These are phyloP conservation scores for Felis chaus DNA, from an alignment of 2,113 vertebrate genomes.

Conservation along the genomic window DNA sequence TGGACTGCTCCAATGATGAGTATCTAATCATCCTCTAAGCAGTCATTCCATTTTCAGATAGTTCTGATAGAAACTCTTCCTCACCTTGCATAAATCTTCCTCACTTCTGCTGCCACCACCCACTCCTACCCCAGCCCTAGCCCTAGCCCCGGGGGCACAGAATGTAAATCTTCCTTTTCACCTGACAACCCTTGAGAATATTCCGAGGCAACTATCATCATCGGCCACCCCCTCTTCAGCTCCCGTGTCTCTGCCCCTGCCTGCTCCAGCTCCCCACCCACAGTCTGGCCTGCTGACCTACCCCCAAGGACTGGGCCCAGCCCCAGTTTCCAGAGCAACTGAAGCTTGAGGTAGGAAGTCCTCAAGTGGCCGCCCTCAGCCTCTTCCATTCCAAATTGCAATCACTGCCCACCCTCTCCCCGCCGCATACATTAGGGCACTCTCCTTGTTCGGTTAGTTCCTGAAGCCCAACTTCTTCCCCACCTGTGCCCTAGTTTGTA, in stretches of 20 bases:
- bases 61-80: slow-evolving; percentile 7
- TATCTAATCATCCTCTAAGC: not conserved
- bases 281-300: not conserved
- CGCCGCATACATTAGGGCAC: not conserved
- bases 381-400: not conserved
- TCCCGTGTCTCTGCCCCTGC: not conserved
- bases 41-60: not conserved
- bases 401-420: not conserved
- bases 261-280: not conserved
- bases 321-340: not conserved
- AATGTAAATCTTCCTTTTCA: slow-evolving; percentile 5
- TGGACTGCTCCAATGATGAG: not conserved
- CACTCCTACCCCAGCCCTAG: not conserved
- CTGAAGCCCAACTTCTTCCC: not conserved
- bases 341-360: not conserved
- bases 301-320: not conserved
- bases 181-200: not conserved
- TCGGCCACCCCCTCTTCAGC: not conserved
- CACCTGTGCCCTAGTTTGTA: not conserved
- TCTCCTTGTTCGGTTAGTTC: not conserved
- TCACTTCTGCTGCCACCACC: not conserved
- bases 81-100: not conserved
- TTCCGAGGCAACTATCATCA: not conserved
- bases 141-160: not conserved
- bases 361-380: not conserved